Percentiles rank a stretch among this genome's conserved stretches.
phyloP scores from a whole-genome alignment of 92 coral and sea anemone genomes.

The Siderastrea radians region DNA sequence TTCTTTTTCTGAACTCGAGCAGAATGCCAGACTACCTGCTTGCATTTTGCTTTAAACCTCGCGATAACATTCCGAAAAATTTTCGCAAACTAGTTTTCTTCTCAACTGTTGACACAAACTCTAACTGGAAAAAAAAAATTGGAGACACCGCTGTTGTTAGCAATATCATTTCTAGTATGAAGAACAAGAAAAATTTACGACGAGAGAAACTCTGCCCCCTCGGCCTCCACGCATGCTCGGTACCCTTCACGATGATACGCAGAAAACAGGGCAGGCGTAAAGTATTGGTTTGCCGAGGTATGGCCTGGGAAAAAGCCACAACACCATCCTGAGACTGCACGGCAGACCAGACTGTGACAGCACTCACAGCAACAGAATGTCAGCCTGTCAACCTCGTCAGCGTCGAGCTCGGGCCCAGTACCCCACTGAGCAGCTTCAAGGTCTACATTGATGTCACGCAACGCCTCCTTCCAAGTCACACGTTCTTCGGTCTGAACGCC shows the following conservation, averaged over 20 bases:
- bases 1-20: too few relatives aligned
- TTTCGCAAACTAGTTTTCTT: too few relatives aligned
- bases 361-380: constrained; percentile 57
- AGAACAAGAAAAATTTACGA: background rate
- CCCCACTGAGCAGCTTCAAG: constrained; percentile 66
- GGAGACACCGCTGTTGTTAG: too few relatives aligned
- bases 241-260: constrained; percentile 66
- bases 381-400: constrained; percentile 65
- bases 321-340: background rate
- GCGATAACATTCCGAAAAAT: too few relatives aligned
- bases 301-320: constrained; percentile 15
- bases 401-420: constrained; percentile 61
- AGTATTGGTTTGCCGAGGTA: constrained; percentile 32
- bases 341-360: constrained; percentile 3
- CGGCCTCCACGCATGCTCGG: constrained; percentile 30
- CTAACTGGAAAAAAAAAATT: too few relatives aligned
- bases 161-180: background rate
- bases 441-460: constrained; percentile 51
- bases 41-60: too few relatives aligned
- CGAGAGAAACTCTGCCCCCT: constrained; percentile 19
- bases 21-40: too few relatives aligned
- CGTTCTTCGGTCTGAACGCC: constrained; percentile 11
- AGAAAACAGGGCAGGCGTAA: constrained; percentile 48
- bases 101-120: too few relatives aligned
- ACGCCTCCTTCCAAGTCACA: constrained; percentile 53